Evolutionary conservation across 2,888 invertebrate genomes (phyloP), one percentile per base, ranked within the genome.

Genomic region (Eretmocerus hayati): DNA sequence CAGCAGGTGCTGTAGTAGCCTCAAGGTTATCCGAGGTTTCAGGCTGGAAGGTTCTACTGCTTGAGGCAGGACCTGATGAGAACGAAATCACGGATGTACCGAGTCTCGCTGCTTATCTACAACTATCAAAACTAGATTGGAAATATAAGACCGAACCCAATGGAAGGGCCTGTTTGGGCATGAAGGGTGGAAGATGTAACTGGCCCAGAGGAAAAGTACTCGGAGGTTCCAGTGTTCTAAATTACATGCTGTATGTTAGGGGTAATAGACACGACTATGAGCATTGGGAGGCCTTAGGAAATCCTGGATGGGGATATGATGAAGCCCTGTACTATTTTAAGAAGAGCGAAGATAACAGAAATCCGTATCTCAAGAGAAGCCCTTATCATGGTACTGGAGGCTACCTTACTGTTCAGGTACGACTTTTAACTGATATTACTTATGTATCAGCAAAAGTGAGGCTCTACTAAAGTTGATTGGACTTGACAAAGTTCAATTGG

Each of bases 161-260:
- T 3, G 80, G 81, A 53, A 81, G 80, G 61, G 87, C 90, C 1
- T 90, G 90, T 59, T 72, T 90, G 52, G 90, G 86, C 13, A 87
- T 90, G 82, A 84, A 85, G 61, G 83, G 84, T 53, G 84, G 82
- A 40, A 41, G 54, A 9, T 90, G 90, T 72, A 90, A 87, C 68
- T 90, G 90, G 90, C 90, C 90, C 0, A 75, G 94, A 40, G 90
- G 90, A 18, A 90, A 90, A 71, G 89, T 92, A 2, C 77, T 94
- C 0, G 94, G 94, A 3, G 93, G 93, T 1, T 87, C 87, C 1
- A 87, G 87, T 58, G 86, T 87, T 0, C 75, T 92, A 1, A 93
- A 93, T 66, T 89, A 89, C 67, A 91, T 93, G 92, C 76, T 92
- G 3, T 93, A 93, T 67, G 87, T 91, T 0, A 75, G 93, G 54